These are phyloP conservation scores for Caenorhabditis wallacei DNA, from an alignment of 2,888 invertebrate species.

Conservation along the genomic window DNA sequence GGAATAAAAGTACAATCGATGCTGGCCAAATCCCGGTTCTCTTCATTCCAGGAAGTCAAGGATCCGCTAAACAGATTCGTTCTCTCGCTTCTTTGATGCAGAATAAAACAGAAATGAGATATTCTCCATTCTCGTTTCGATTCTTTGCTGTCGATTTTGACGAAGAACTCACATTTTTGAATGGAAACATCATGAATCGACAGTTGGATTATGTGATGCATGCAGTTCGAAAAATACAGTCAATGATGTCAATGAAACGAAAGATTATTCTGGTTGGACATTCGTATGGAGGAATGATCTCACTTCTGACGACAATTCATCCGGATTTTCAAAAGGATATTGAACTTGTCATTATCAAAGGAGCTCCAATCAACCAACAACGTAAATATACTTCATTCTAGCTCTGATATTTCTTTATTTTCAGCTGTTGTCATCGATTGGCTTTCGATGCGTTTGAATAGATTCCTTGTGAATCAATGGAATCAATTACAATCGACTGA, in stretches of 20 bases:
- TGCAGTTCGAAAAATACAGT: slow-evolving; percentile 87
- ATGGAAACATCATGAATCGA: slow-evolving; percentile 90
- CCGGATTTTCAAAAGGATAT: slow-evolving; percentile 46
- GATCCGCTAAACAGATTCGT: slow-evolving; percentile 91
- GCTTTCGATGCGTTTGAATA: slow-evolving; percentile 20
- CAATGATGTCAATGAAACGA: slow-evolving; percentile 38
- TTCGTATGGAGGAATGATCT: slow-evolving; percentile 72
- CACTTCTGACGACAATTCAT: slow-evolving; percentile 42
- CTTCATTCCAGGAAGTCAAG: slow-evolving; percentile 96
- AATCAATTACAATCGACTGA: slow-evolving; percentile 8
- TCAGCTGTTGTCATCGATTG: slow-evolving; percentile 64
- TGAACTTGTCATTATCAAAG: slow-evolving; percentile 63
- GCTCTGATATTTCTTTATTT: background rate
- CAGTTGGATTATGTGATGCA: slow-evolving; percentile 89
- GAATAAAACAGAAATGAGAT: slow-evolving; percentile 89
- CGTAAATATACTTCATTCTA: slow-evolving; percentile 39
- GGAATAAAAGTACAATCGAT: slow-evolving; percentile 25
- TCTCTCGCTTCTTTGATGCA: slow-evolving; percentile 95
- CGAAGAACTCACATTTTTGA: slow-evolving; percentile 91
- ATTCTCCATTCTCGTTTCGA: slow-evolving; percentile 90
- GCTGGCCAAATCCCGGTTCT: slow-evolving; percentile 90
- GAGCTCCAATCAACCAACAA: slow-evolving; percentile 59
- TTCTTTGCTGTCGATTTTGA: slow-evolving; percentile 94
- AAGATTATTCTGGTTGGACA: slow-evolving; percentile 72
- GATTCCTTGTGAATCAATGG: slow-evolving; percentile 36